Conservation (phyloP, 2,797 vertebrate genomes). For the Rachycentron canadum region DNA sequence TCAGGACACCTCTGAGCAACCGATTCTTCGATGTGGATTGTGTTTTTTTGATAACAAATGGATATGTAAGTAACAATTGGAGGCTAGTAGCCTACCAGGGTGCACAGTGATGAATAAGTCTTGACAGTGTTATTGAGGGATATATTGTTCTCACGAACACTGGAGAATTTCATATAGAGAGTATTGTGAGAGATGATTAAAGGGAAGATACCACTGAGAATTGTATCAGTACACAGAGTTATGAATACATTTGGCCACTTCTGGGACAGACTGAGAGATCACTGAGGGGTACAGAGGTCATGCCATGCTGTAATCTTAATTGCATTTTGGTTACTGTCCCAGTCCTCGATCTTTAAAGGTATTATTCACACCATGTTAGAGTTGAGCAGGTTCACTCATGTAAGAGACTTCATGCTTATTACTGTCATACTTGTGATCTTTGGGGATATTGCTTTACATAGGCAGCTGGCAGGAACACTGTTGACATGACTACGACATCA, state of each 20-base stretch:
- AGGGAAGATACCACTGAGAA: slow-evolving; percentile 49
- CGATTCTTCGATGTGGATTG: slow-evolving; percentile 43
- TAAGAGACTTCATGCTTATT: slow-evolving; percentile 21
- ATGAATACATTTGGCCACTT: slow-evolving; percentile 41
- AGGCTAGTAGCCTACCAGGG: slow-evolving; percentile 46
- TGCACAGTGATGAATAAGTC: slow-evolving; percentile 67
- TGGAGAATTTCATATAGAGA: slow-evolving; percentile 57
- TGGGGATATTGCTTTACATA: slow-evolving; percentile 15
- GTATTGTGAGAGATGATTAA: slow-evolving; percentile 65
- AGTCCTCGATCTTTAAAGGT: slow-evolving; percentile 6
- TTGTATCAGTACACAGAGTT: slow-evolving; percentile 25
- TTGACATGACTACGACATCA: slow-evolving; percentile 51
- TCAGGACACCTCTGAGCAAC: slow-evolving; percentile 46
- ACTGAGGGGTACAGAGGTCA: slow-evolving; percentile 25
- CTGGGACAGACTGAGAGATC: not conserved
- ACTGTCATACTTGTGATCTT: not conserved
- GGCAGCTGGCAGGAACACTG: slow-evolving; percentile 38
- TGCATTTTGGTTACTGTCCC: slow-evolving; percentile 13
- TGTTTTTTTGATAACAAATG: slow-evolving; percentile 74
- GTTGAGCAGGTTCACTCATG: slow-evolving; percentile 12
- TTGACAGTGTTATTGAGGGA: slow-evolving; percentile 75
- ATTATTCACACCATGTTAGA: not conserved
- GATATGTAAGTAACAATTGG: slow-evolving; percentile 65
- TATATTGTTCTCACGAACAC: slow-evolving; percentile 75
- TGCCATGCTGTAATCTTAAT: not conserved